Percentiles rank a stretch among this genome's conserved stretches.
These are phyloP conservation scores for Nemotelus nigrinus DNA, from an alignment of 2,888 invertebrate species.

Conservation along the genomic window DNA sequence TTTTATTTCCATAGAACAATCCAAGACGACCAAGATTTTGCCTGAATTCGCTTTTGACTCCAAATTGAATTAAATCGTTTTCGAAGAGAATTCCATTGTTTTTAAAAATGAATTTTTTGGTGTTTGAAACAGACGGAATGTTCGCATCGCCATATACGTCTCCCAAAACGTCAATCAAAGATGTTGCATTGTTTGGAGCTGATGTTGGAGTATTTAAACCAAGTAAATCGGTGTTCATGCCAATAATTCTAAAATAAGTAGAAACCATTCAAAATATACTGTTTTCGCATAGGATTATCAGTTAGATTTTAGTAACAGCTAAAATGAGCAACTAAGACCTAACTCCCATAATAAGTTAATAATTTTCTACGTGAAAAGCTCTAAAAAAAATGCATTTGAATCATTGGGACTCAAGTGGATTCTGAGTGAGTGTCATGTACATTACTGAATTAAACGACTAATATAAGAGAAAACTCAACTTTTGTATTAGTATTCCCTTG, in stretches of 20 bases:
- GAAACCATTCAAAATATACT: no score
- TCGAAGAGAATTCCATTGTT: slow-evolving; percentile 99
- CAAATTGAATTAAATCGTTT: slow-evolving; percentile 97
- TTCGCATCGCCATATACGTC: slow-evolving; percentile 74
- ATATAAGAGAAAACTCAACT: no score
- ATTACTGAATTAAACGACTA: no score
- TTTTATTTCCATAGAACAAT: slow-evolving; percentile 98
- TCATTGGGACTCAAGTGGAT: no score
- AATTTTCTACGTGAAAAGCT: no score
- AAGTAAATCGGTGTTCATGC: slow-evolving; percentile 81
- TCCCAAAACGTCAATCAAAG: slow-evolving; percentile 89
- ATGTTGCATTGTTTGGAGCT: slow-evolving; percentile 74
- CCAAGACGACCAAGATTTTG: slow-evolving; percentile 96
- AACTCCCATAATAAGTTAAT: no score
- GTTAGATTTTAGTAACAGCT: no score
- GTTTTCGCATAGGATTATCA: no score
- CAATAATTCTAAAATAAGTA: slow-evolving; percentile 51
- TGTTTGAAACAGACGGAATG: slow-evolving; percentile 75
- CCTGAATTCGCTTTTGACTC: slow-evolving; percentile 96
- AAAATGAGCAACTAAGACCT: no score
- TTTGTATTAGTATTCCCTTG: no score
- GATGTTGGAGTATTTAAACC: slow-evolving; percentile 90
- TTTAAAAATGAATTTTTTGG: slow-evolving; percentile 95
- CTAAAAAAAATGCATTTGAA: no score
- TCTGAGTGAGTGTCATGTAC: no score